phyloP scores from a whole-genome alignment of 1,140 invertebrate genomes.

The Pollicipes pollicipes region DNA sequence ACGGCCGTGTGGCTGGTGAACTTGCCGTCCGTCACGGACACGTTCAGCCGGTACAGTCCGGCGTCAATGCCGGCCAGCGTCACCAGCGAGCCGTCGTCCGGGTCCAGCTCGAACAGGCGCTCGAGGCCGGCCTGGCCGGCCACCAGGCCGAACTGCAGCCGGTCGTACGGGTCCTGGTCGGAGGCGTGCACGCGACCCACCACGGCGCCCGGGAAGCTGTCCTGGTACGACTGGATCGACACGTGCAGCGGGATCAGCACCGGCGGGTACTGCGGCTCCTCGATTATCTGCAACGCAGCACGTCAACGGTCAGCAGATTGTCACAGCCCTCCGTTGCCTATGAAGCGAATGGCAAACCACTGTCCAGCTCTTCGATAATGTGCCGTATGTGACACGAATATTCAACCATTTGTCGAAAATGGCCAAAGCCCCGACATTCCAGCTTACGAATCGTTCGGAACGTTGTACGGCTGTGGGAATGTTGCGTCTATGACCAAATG shows the following conservation, averaged over 20 bases:
- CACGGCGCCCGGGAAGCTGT: conserved; percentile 79
- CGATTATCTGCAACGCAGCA: too few relatives aligned
- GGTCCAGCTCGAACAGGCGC: conserved; percentile 60
- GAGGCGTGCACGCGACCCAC: conserved; percentile 71
- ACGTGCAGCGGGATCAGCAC: conserved; percentile 70
- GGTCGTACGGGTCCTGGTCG: conserved; percentile 84
- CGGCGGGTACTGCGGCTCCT: conserved; percentile 67
- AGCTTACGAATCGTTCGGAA: too few relatives aligned
- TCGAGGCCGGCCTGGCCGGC: conserved; percentile 25
- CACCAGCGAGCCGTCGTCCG: conserved; percentile 53
- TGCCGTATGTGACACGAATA: too few relatives aligned
- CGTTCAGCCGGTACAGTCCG: conserved; percentile 54
- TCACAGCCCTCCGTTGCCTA: too few relatives aligned
- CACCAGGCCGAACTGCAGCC: conserved; percentile 52
- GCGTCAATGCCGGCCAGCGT: conserved; percentile 65
- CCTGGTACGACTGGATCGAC: conserved; percentile 68
- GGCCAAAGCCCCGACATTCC: too few relatives aligned
- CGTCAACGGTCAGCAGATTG: too few relatives aligned
- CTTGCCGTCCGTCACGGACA: conserved; percentile 39
- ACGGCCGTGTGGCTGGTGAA: conserved; percentile 37
- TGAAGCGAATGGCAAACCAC: too few relatives aligned
- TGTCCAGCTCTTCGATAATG: too few relatives aligned
- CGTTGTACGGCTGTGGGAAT: too few relatives aligned
- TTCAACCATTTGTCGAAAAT: too few relatives aligned
- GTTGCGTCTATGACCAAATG: too few relatives aligned